Percentiles rank a stretch among this genome's conserved stretches.
Conservation (phyloP, 2,113 vertebrate species). For the Mellivora capensis region DNA sequence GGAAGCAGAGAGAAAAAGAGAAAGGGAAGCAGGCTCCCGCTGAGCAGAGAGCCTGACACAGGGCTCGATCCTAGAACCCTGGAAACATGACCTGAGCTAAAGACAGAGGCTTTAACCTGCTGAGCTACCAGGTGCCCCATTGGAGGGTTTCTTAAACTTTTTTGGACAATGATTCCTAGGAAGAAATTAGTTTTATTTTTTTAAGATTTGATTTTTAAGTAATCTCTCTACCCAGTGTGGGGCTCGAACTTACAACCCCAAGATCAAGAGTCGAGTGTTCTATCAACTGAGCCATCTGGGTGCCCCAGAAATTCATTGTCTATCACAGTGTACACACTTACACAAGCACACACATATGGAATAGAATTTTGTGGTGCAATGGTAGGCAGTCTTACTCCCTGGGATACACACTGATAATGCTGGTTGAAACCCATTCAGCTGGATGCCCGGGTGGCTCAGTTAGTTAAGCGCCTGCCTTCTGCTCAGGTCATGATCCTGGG, state of each 20-base stretch:
- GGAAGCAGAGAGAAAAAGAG: too few species aligned
- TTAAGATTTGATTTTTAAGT: background rate
- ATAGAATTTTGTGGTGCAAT: background rate
- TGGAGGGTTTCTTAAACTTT: background rate
- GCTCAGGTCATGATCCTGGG: background rate
- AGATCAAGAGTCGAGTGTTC: background rate
- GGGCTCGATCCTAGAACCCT: too few species aligned
- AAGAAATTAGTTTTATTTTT: background rate
- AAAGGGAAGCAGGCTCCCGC: too few species aligned
- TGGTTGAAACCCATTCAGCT: background rate
- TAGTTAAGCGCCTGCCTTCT: background rate
- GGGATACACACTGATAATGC: fast-evolving
- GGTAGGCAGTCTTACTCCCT: too few species aligned
- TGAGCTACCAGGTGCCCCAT: too few species aligned
- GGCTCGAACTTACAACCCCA: background rate
- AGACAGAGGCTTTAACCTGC: too few species aligned
- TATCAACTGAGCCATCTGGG: background rate
- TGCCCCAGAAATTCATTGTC: background rate
- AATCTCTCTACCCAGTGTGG: background rate
- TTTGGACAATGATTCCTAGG: background rate
- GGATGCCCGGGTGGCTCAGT: background rate
- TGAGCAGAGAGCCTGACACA: too few species aligned
- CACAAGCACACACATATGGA: too few species aligned
- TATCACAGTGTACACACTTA: background rate
- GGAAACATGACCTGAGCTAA: too few species aligned